Evolutionary conservation across 2,797 vertebrate genomes (phyloP).

Genomic region (Poecilia wingei): DNA sequence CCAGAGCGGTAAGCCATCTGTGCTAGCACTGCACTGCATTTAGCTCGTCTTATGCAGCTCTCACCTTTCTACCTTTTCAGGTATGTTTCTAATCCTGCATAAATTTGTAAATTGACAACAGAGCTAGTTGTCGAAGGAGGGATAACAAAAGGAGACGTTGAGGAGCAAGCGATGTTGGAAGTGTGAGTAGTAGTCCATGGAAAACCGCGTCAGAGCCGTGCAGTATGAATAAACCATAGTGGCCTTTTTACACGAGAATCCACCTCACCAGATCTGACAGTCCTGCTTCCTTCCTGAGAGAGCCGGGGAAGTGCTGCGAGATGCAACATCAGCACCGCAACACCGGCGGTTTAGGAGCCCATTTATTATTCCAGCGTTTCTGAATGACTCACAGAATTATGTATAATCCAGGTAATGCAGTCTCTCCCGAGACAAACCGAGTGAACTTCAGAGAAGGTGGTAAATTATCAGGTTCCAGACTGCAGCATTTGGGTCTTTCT

Average conservation of each 20-base stretch:
- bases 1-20: constrained; percentile 30
- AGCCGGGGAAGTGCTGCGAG: constrained; percentile 37
- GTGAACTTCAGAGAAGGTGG: constrained; percentile 42
- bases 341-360: constrained; percentile 50
- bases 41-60: background rate
- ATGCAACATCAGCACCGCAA: constrained; percentile 64
- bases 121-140: background rate
- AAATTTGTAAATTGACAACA: constrained; percentile 17
- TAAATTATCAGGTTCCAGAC: constrained; percentile 46
- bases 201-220: constrained; percentile 11
- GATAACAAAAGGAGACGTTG: constrained; percentile 8
- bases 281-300: background rate
- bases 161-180: background rate
- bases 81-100: constrained; percentile 10
- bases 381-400: constrained; percentile 56
- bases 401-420: constrained; percentile 36
- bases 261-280: constrained; percentile 33
- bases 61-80: background rate
- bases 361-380: constrained; percentile 62
- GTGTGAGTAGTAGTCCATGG: background rate
- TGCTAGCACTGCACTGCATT: constrained; percentile 10
- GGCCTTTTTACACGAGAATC: constrained; percentile 33
- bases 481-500: constrained; percentile 38
- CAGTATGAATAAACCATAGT: constrained; percentile 30
- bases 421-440: constrained; percentile 47